Evolutionary conservation across 1,140 invertebrate genomes (phyloP).

Genomic region (Trachymyrmex cornetzi): DNA sequence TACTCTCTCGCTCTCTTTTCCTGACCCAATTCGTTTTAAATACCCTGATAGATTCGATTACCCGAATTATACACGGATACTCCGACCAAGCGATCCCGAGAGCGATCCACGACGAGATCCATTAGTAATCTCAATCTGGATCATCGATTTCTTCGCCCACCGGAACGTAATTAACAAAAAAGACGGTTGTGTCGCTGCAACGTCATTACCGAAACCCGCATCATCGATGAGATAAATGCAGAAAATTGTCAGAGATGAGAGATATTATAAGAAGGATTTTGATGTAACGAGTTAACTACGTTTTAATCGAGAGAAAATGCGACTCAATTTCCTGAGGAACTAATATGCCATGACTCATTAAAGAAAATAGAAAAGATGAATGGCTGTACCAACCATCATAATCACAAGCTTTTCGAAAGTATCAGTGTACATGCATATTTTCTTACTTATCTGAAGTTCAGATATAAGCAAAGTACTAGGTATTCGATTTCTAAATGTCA

Average conservation of each 20-base stretch:
- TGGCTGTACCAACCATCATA: neutral
- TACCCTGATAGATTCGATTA: constrained; percentile 74
- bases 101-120: constrained; percentile 53
- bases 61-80: constrained; percentile 74
- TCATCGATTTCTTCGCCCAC: constrained; percentile 66
- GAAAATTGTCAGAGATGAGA: constrained; percentile 44
- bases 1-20: neutral
- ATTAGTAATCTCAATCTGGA: constrained; percentile 63
- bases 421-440: constrained; percentile 1
- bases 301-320: neutral
- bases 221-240: constrained; percentile 21
- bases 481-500: neutral
- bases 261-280: neutral
- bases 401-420: constrained; percentile 26
- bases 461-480: constrained; percentile 21
- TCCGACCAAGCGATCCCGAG: constrained; percentile 36
- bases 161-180: constrained; percentile 62
- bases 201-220: constrained; percentile 17
- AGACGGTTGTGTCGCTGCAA: constrained; percentile 52
- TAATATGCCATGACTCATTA: neutral
- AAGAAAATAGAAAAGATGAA: constrained; percentile 1
- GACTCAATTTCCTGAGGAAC: neutral
- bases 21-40: constrained; percentile 62
- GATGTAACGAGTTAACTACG: constrained; percentile 18
- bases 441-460: constrained; percentile 8